Base-by-base conservation (phyloP, 2,888 invertebrate species). In the Zygothrica quintamaculata region DNA sequence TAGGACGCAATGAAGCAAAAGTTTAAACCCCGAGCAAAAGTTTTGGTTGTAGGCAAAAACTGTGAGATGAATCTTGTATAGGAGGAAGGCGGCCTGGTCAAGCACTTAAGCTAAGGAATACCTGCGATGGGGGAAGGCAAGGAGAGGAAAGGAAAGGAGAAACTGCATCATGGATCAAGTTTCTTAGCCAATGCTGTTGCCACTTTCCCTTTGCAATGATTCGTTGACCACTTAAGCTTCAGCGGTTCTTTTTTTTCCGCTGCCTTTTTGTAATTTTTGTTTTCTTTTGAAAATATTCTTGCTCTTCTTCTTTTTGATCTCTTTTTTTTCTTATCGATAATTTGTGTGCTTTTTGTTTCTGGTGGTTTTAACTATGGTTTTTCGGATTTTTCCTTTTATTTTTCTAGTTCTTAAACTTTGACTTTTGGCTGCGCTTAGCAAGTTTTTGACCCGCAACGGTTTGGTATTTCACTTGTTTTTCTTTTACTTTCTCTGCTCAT, bases 391-490 rank as follows among this genome's bases (percentile, higher is more conserved):
- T 51, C 59, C 33, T 18, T 31, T 44, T 39, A 44, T 37, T 55
- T 44, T 43, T 40, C 50, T 53, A 37, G 51, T 62, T 36, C 65
- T 52, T 48, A 25, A 78, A 77, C 75, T 77, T 77, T 77, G 68
- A 67, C 67, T 65, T 77, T 74, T 78, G 78, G 70, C 76, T 70
- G 57, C 47, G 44, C 59, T 65, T 46, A 61, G 69, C 61, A 51
- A 34, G 39, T 57, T 68, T 57, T 68, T 58, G 9, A 1, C 1
- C 1, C 18, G 18, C 18, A 22, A 22, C 36, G 46, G 61, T 33
- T n/a, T n/a, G n/a, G n/a, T n/a, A n/a, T n/a, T 39, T 6, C 26
- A 26, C 31, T 44, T 33, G n/a, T 31, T 42, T 39, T 40, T 11
- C 7, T 15, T n/a, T 39, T 22, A 9, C 37, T 43, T 18, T 34